These are phyloP conservation scores for Nyctibius grandis DNA, from an alignment of 2,797 vertebrate genomes.

Conservation along the genomic window DNA sequence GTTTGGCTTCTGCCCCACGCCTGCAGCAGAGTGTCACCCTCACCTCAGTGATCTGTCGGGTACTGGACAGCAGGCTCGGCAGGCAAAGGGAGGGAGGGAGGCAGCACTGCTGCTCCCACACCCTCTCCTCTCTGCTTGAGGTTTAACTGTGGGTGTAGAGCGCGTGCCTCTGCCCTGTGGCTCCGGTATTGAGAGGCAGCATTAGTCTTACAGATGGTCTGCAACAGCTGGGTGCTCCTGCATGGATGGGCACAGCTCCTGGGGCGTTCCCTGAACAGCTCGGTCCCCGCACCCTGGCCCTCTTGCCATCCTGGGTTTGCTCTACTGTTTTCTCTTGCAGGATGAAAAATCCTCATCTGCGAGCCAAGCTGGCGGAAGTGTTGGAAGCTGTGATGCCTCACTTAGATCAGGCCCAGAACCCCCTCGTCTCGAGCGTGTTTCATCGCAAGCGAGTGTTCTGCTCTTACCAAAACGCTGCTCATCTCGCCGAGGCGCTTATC, in stretches of 20 bases:
- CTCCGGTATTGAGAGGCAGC: fast-evolving
- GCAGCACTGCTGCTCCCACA: neutral
- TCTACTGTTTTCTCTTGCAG: conserved; percentile 56
- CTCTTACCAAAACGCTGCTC: conserved; percentile 83
- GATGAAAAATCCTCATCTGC: conserved; percentile 97
- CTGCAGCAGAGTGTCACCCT: neutral
- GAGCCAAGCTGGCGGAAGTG: conserved; percentile 95
- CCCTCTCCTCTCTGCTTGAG: neutral
- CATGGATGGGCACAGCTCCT: neutral
- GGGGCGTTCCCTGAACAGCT: neutral
- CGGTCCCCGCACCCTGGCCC: neutral
- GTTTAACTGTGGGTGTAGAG: neutral
- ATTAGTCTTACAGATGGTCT: neutral
- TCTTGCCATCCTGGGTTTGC: neutral
- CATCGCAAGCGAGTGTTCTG: conserved; percentile 93
- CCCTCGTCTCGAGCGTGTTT: conserved; percentile 85
- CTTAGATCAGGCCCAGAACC: conserved; percentile 82
- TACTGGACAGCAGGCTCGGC: neutral
- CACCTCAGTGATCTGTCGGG: neutral
- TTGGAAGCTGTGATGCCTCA: conserved; percentile 98
- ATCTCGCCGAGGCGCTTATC: conserved; percentile 93
- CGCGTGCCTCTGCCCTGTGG: fast-evolving
- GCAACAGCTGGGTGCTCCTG: neutral
- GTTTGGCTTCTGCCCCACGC: neutral
- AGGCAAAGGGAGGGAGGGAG: neutral